These are phyloP conservation scores for Chloroceryle amazona DNA, from an alignment of 2,797 vertebrate species.

Conservation along the genomic window DNA sequence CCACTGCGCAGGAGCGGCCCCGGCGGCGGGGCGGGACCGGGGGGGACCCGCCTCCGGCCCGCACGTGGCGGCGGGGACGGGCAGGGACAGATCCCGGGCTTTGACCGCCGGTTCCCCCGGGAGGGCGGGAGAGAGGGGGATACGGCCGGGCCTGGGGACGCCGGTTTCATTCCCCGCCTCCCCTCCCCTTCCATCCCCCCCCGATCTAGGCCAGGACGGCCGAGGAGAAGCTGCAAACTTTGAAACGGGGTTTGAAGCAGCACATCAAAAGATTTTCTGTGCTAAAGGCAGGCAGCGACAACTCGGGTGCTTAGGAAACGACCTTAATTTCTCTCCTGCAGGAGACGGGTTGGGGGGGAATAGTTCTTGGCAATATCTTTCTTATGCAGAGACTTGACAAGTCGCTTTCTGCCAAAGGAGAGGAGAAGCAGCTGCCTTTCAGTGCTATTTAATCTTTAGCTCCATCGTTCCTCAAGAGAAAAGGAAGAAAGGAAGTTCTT, in stretches of 20 bases:
- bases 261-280: background rate
- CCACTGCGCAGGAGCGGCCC: background rate
- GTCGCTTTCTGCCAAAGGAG: slow-evolving; percentile 19
- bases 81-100: too few species aligned
- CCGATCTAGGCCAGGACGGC: background rate
- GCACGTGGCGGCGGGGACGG: background rate
- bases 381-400: background rate
- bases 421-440: slow-evolving; percentile 35
- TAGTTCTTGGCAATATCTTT: slow-evolving; percentile 33
- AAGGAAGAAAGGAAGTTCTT: slow-evolving; percentile 9
- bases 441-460: slow-evolving; percentile 11
- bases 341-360: background rate
- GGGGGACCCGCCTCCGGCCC: background rate
- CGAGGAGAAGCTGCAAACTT: background rate
- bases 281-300: background rate
- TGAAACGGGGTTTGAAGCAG: background rate
- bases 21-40: background rate
- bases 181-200: too few species aligned
- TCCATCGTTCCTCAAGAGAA: background rate
- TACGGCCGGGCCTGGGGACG: background rate
- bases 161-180: background rate
- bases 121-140: background rate
- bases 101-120: too few species aligned
- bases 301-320: background rate
- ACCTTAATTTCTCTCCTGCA: slow-evolving; percentile 42